phyloP scores from a whole-genome alignment of 2,797 vertebrate genomes.

The Cyprinodon diabolis region DNA sequence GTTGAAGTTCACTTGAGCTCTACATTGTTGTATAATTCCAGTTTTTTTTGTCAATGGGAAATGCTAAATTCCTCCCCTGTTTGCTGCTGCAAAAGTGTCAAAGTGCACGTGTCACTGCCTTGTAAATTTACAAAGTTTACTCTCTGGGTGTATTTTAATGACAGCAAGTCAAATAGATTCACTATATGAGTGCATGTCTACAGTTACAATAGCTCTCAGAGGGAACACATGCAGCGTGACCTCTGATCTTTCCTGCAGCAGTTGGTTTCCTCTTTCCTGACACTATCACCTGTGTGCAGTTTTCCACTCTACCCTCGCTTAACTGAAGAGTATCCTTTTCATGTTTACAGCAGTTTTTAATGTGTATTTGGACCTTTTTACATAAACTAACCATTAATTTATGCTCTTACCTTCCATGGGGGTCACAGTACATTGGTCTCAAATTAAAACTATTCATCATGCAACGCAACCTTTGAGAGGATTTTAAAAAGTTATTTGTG shows the following conservation, averaged over 20 bases:
- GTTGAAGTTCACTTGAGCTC: background rate
- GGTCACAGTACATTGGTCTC: constrained; percentile 28
- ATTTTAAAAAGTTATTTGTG: constrained; percentile 5
- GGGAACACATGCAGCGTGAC: constrained; percentile 49
- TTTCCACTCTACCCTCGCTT: constrained; percentile 55
- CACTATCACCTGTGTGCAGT: constrained; percentile 69
- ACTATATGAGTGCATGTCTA: constrained; percentile 16
- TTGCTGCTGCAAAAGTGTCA: background rate
- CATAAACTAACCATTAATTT: background rate
- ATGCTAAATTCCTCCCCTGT: background rate
- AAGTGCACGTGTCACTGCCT: constrained; percentile 3
- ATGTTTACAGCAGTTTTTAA: constrained; percentile 23
- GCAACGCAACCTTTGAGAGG: constrained; percentile 8
- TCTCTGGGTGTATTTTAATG: background rate
- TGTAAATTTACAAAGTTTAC: constrained; percentile 16
- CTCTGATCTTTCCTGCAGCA: constrained; percentile 56
- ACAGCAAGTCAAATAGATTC: constrained; percentile 4
- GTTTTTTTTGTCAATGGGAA: background rate
- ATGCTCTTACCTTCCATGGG: constrained; percentile 31
- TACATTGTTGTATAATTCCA: background rate
- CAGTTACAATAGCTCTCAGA: constrained; percentile 39
- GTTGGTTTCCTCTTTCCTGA: constrained; percentile 61
- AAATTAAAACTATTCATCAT: constrained; percentile 48
- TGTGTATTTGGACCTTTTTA: constrained; percentile 5
- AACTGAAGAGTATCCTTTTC: constrained; percentile 24